These are phyloP conservation scores for Morpho helenor DNA, from an alignment of 2,888 invertebrate genomes.

Conservation along the genomic window DNA sequence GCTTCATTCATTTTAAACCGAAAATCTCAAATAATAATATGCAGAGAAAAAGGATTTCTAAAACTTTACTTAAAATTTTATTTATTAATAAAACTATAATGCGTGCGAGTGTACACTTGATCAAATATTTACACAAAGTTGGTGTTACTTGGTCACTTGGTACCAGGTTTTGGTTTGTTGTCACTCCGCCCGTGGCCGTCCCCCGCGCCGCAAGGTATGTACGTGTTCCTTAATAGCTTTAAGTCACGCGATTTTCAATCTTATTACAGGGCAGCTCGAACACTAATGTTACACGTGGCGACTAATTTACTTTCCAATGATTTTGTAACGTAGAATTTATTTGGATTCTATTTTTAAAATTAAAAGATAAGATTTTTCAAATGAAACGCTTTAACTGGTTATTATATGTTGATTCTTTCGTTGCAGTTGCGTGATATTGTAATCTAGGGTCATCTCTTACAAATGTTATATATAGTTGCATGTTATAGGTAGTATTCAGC, in stretches of 20 bases:
- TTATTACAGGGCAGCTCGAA: constrained; percentile 17
- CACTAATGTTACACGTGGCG: constrained; percentile 7
- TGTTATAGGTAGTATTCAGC: too few species aligned
- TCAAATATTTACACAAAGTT: constrained; percentile 26
- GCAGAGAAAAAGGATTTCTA: too few species aligned
- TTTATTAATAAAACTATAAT: too few species aligned
- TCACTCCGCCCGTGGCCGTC: constrained; percentile 56
- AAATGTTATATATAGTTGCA: too few species aligned
- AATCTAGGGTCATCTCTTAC: too few species aligned
- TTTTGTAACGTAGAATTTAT: constrained; percentile 34
- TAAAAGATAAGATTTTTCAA: neutral
- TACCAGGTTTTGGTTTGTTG: constrained; percentile 37
- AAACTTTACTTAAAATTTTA: too few species aligned
- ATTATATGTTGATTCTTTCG: too few species aligned
- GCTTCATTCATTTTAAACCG: too few species aligned
- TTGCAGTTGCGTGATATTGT: too few species aligned
- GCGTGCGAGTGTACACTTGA: constrained; percentile 4
- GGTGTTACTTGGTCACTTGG: constrained; percentile 34
- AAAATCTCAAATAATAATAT: too few species aligned
- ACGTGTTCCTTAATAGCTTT: constrained; percentile 23
- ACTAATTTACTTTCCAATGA: constrained; percentile 27
- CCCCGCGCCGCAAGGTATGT: constrained; percentile 58
- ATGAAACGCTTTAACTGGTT: neutral
- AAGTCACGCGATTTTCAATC: constrained; percentile 23
- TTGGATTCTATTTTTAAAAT: constrained; percentile 10